Percentiles rank a stretch among this genome's conserved stretches.
phyloP scores from a whole-genome alignment of 1,140 invertebrate species.

The Telenomus remus region DNA sequence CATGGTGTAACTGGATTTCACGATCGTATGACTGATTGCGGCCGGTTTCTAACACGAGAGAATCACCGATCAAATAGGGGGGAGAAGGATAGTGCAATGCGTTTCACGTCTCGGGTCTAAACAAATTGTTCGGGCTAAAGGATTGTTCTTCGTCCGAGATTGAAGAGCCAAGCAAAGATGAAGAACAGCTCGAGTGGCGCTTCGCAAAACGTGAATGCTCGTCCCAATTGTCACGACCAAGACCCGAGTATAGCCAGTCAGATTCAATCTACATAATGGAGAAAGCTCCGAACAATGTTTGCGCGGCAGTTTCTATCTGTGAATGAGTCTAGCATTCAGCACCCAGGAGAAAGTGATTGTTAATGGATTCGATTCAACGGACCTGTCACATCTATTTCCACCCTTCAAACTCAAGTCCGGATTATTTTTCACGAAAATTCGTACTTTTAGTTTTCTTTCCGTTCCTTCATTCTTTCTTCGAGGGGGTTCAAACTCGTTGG shows the following conservation, averaged over 20 bases:
- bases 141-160: conserved; percentile 55
- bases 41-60: conserved; percentile 8
- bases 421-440: background rate
- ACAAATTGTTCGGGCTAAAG: conserved; percentile 53
- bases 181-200: conserved; percentile 52
- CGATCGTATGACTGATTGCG: conserved; percentile 26
- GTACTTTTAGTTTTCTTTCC: background rate
- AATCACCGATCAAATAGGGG: too few relatives aligned
- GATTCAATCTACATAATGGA: conserved; percentile 76
- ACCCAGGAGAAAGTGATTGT: conserved; percentile 69
- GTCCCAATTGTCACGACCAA: conserved; percentile 59
- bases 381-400: conserved; percentile 37
- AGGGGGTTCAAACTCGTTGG: background rate
- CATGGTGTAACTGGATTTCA: conserved; percentile 45
- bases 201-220: conserved; percentile 57
- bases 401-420: background rate
- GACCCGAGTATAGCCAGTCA: conserved; percentile 66
- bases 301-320: conserved; percentile 58
- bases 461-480: conserved; percentile 1
- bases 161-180: conserved; percentile 57
- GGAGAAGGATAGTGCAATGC: conserved; percentile 11
- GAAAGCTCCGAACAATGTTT: conserved; percentile 73
- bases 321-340: conserved; percentile 58
- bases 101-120: conserved; percentile 41
- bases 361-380: conserved; percentile 74